Conservation (phyloP, 1,140 invertebrate genomes). For the Panulirus ornatus region DNA sequence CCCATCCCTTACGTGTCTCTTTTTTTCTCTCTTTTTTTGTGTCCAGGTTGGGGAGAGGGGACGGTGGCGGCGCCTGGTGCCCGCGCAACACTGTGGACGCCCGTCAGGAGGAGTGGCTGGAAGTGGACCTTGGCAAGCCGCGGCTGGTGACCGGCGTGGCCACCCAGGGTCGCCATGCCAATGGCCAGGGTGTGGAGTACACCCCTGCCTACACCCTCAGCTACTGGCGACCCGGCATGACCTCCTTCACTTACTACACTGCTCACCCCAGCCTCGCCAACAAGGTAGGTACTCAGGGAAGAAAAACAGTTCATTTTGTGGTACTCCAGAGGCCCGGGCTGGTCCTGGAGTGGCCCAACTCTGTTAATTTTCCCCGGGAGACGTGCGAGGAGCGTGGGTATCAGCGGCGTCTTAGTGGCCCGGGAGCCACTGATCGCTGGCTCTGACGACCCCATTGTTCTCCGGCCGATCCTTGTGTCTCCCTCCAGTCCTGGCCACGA, state of each 20-base stretch:
- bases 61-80: constrained; percentile 90
- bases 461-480: too few species aligned
- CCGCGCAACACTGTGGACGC: constrained; percentile 85
- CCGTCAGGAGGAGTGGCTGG: constrained; percentile 85
- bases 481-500: too few species aligned
- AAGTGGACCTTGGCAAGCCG: constrained; percentile 85
- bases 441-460: too few species aligned
- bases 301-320: too few species aligned
- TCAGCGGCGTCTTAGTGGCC: too few species aligned
- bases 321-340: too few species aligned
- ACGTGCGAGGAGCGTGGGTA: too few species aligned
- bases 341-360: too few species aligned
- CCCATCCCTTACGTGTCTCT: neutral
- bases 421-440: too few species aligned
- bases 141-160: constrained; percentile 86
- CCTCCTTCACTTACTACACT: constrained; percentile 83
- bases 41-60: constrained; percentile 85
- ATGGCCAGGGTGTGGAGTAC: constrained; percentile 88
- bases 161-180: constrained; percentile 89
- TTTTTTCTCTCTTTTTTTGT: neutral
- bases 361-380: too few species aligned
- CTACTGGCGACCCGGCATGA: constrained; percentile 84
- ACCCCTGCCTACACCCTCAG: constrained; percentile 86
- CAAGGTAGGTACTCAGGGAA: constrained; percentile 50
- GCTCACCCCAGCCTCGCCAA: constrained; percentile 76